Evolutionary conservation across 1,140 invertebrate species (phyloP), one percentile per base, ranked within the genome.

Genomic region (Brachionus asplanchnoidis): DNA sequence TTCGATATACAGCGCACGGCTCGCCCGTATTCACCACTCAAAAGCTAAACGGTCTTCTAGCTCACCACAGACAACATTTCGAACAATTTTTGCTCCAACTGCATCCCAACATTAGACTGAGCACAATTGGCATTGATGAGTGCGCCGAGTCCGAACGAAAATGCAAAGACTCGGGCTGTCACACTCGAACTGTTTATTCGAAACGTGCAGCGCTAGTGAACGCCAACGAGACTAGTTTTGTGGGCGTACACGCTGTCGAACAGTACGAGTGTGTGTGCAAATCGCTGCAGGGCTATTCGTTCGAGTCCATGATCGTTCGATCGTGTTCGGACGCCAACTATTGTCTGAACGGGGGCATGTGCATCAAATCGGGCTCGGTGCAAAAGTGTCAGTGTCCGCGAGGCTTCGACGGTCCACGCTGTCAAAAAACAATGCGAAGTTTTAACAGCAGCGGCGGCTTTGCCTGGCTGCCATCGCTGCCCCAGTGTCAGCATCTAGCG

Each of bases 111-210:
- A 95, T 98, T 68, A 96, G 96, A 87, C 97, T 99, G 53, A 95
- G 95, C 3, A 97, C 98, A 95, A 95, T 98, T 2, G 95, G 95
- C 82, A 98, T 99, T 86, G 96, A 99, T 87, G 95, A 98, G 90
- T 99, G 97, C 89, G 91, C 97, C 36, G 95, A 96, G 88, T 95
- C 97, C 90, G 95, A 97, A 88, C 94, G 95, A 87, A 94, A 94
- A 90, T 98, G 96, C 90, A 95, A 97, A 90, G 95, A 95, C 7
- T 88, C 87, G 20, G 97, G 95, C 77, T 98, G 97, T 90, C 96
- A 95, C 1, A 98, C 97, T 90, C 92, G 93, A 42, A 90, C 97
- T 32, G 94, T 95, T 86, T 95, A 97, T 75, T 95, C 94, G 4
- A 85, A 86, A 53, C 90, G 95, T 80, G 96, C 96, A 0, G 95